Percentiles rank a stretch among this genome's conserved stretches.
These are phyloP conservation scores for Diabrotica virgifera DNA, from an alignment of 1,140 invertebrate genomes.

Conservation along the genomic window DNA sequence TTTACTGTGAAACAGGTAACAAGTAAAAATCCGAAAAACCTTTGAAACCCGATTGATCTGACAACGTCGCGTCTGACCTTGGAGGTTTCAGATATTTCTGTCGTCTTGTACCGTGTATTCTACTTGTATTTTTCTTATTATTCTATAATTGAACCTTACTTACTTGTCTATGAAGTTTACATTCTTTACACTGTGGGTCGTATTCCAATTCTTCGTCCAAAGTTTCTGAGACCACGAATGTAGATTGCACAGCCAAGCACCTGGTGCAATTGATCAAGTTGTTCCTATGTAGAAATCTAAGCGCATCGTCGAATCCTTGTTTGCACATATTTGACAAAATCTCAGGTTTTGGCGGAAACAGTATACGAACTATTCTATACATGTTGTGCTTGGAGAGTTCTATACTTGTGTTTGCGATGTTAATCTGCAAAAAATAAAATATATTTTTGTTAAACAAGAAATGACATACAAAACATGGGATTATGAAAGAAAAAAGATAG, in stretches of 20 bases:
- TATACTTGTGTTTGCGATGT: constrained; percentile 92
- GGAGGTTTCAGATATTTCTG: too few species aligned
- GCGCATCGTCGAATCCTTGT: constrained; percentile 95
- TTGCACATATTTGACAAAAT: constrained; percentile 93
- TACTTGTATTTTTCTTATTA: neutral
- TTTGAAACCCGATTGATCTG: too few species aligned
- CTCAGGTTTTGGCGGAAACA: constrained; percentile 94
- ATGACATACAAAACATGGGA: too few species aligned
- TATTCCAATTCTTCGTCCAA: constrained; percentile 68
- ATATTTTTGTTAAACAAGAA: too few species aligned
- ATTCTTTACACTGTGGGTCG: constrained; percentile 79
- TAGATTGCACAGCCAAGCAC: constrained; percentile 79
- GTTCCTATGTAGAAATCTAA: constrained; percentile 88
- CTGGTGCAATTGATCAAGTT: constrained; percentile 83
- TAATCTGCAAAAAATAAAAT: constrained; percentile 62
- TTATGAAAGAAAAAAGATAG: too few species aligned
- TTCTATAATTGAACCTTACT: constrained; percentile 19
- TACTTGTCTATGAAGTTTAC: constrained; percentile 79
- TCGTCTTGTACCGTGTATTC: too few species aligned
- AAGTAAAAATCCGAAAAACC: too few species aligned
- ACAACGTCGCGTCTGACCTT: too few species aligned
- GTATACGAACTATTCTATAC: constrained; percentile 83
- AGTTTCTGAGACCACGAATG: constrained; percentile 71
- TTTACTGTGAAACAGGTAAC: too few species aligned
- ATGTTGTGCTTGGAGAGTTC: constrained; percentile 90